A percentile compares a stretch with the other conserved stretches of the same genome.
phyloP scores from a whole-genome alignment of 2,888 invertebrate genomes.

The Heteromyza rotundicornis region DNA sequence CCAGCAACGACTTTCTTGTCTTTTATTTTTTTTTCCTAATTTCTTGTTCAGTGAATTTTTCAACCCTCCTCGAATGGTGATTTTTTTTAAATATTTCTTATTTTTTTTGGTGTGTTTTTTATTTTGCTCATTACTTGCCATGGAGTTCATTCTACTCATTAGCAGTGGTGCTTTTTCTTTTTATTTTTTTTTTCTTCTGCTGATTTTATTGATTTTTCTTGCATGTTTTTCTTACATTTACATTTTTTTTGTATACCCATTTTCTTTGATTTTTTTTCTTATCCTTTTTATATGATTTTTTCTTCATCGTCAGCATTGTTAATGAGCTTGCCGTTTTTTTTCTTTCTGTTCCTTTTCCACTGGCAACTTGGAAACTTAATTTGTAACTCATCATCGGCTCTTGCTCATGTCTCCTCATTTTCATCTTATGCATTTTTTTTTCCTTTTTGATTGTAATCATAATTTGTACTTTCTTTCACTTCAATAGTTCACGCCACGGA shows the following conservation, averaged over 20 bases:
- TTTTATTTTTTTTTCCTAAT: not conserved
- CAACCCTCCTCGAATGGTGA: slow-evolving; percentile 1
- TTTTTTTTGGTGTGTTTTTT: slow-evolving; percentile 6
- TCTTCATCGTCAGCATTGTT: not conserved
- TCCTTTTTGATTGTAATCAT: slow-evolving; percentile 24
- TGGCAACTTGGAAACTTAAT: not conserved
- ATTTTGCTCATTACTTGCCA: slow-evolving; percentile 25
- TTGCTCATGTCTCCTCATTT: not conserved
- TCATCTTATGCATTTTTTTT: not conserved
- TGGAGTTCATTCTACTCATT: slow-evolving; percentile 31
- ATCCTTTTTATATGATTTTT: not conserved
- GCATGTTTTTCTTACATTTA: not conserved
- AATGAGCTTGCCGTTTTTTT: not conserved
- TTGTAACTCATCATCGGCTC: not conserved
- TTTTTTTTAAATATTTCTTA: not conserved
- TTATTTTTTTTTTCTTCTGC: not conserved
- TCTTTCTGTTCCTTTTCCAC: not conserved
- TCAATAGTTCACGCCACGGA: slow-evolving; percentile 29
- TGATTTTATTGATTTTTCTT: slow-evolving; percentile 14
- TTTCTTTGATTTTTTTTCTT: not conserved
- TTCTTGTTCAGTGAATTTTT: not conserved
- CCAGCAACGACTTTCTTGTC: not conserved
- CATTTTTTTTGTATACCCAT: not conserved
- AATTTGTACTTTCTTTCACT: slow-evolving; percentile 27
- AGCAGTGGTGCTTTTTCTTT: slow-evolving; percentile 16